Conservation (phyloP, 2,113 vertebrate species). For the Chascanopsetta lugubris region DNA sequence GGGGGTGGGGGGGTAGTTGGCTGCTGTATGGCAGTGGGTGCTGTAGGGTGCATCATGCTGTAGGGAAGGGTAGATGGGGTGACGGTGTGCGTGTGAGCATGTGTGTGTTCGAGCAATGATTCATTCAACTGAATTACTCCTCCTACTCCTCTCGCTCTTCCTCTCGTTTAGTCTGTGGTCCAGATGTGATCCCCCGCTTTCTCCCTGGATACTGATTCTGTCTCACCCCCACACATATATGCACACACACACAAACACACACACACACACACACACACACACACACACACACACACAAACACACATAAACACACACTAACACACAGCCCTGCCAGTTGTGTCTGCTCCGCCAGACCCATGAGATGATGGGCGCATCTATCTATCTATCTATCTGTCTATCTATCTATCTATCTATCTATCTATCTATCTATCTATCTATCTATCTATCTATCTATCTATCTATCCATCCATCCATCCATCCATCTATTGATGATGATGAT, state of each 20-base stretch:
- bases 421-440: background rate
- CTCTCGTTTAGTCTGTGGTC: slow-evolving; percentile 60
- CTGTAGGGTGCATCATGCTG: slow-evolving; percentile 62
- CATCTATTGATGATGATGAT: too few relatives aligned
- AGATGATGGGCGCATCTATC: background rate
- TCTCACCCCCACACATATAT: slow-evolving; percentile 30
- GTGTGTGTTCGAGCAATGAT: slow-evolving; percentile 55
- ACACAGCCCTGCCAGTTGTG: slow-evolving; percentile 39
- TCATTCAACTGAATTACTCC: slow-evolving; percentile 63
- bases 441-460: background rate
- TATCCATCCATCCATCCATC: too few relatives aligned
- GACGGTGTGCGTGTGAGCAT: slow-evolving; percentile 29
- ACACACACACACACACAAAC: too few relatives aligned
- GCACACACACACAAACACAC: too few relatives aligned
- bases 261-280: too few relatives aligned
- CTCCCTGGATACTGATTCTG: slow-evolving; percentile 70
- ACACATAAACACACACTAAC: too few relatives aligned
- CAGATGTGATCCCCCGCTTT: slow-evolving; percentile 70
- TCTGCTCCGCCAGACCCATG: slow-evolving; percentile 36
- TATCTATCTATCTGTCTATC: background rate
- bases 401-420: background rate
- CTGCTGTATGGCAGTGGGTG: slow-evolving; percentile 62
- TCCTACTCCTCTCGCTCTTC: slow-evolving; percentile 34
- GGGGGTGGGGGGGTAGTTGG: too few relatives aligned
- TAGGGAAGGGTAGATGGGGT: slow-evolving; percentile 65